A percentile compares a stretch with the other conserved stretches of the same genome.
phyloP scores from a whole-genome alignment of 2,888 invertebrate species.

The Melitaea athalia region DNA sequence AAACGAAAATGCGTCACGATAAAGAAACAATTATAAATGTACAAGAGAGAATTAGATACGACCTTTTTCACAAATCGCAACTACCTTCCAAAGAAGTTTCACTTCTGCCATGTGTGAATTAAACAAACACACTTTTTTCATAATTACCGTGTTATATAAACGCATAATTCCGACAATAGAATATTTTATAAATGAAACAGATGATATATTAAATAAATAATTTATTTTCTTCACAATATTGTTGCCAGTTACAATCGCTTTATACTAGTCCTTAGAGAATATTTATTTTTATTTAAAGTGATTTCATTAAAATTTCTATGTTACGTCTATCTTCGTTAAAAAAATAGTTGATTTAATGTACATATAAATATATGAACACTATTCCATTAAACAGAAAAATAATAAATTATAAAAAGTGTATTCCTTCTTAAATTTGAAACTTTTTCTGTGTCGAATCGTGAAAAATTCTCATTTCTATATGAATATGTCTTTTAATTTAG shows the following conservation, averaged over 20 bases:
- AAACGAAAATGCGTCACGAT: no score
- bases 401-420: background rate
- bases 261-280: slow-evolving; percentile 21
- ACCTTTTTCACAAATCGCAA: no score
- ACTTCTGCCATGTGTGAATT: no score
- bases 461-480: slow-evolving; percentile 3
- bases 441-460: background rate
- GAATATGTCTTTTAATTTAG: background rate
- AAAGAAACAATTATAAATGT: no score
- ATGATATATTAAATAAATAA: background rate
- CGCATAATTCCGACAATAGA: background rate
- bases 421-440: background rate
- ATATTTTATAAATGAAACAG: background rate
- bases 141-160: background rate
- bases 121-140: no score
- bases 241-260: slow-evolving; percentile 30
- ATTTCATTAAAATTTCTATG: no score
- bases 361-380: background rate
- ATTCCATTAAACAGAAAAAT: background rate
- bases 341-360: background rate
- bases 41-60: no score
- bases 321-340: no score
- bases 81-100: no score
- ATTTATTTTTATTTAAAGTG: slow-evolving; percentile 1
- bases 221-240: slow-evolving; percentile 15